Base-by-base conservation (phyloP, 2,888 invertebrate species). In the Temnothorax ravouxi region DNA sequence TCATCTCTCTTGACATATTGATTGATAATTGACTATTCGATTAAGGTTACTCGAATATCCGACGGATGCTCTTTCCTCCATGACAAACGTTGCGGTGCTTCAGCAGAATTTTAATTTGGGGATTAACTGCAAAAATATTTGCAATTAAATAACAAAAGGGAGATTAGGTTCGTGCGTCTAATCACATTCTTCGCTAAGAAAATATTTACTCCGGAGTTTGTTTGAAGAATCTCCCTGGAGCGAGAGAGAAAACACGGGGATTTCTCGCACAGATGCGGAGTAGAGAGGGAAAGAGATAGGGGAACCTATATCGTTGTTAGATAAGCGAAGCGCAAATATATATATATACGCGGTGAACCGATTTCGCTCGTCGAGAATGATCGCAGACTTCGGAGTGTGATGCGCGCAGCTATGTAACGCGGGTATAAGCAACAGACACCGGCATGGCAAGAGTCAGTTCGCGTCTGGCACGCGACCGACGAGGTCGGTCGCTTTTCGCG, bases 391-490 rank as follows among this genome's bases (percentile, higher is more conserved):
- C 25, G 76, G 54, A 62, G 29, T 76, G 62, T 76, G 81, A 83
- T 83, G 69, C 71, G 69, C 79, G 62, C 79, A 69, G 69, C 67
- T 79, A 71, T n/a, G n/a, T 77, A 83, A 44, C 59, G 64, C 59
- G 64, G 59, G 54, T 85, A 83, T 69, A 91, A 93, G 93, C 92
- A 92, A 93, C 91, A 93, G 92, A 91, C 89, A 84, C 80, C 88
- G 86, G 90, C 89, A 89, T 89, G 90, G 91, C 88, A 85, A 85
- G 89, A 91, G 91, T 90, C 93, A 94, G 94, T 94, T 91, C 92
- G 84, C 91, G 90, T 88, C 90, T 92, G 92, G 91, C 93, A 91
- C 93, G 94, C 94, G 93, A 92, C 91, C 92, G 88, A 92, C 86
- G 89, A 92, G 90, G 92, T 93, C 15, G 67, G 64, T 91, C 92